Evolutionary conservation across 2,888 invertebrate species (phyloP).

Genomic region (Morinoia aosen): DNA sequence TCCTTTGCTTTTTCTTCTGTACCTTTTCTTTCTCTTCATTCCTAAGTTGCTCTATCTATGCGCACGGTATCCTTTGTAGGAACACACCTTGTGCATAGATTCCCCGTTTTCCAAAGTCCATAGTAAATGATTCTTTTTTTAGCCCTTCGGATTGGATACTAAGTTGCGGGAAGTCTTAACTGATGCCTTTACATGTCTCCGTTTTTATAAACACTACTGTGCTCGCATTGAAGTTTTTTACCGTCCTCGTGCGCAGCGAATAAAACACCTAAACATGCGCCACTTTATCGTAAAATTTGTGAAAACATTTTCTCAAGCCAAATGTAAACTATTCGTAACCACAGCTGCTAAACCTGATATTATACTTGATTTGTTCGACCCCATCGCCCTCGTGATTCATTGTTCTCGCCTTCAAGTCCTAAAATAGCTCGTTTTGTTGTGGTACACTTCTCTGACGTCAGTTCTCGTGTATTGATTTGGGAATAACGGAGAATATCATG

Average conservation of each 20-base stretch:
- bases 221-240: neutral
- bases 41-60: no score
- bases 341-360: neutral
- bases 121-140: neutral
- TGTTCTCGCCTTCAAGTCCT: neutral
- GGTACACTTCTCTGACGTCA: neutral
- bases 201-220: no score
- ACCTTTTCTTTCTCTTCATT: no score
- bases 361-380: neutral
- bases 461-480: neutral
- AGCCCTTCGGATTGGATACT: no score
- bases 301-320: neutral
- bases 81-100: neutral
- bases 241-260: neutral
- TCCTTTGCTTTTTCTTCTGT: no score
- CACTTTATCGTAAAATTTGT: neutral
- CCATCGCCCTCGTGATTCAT: neutral
- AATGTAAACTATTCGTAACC: neutral
- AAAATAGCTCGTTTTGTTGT: neutral
- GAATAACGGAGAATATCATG: neutral
- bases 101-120: neutral
- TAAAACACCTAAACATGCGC: neutral
- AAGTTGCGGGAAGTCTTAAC: no score
- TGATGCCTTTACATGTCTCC: no score
- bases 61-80: no score